Evolutionary conservation across 2,888 invertebrate genomes (phyloP), one percentile per base, ranked within the genome.

Genomic region (Odontocolon sp.): DNA sequence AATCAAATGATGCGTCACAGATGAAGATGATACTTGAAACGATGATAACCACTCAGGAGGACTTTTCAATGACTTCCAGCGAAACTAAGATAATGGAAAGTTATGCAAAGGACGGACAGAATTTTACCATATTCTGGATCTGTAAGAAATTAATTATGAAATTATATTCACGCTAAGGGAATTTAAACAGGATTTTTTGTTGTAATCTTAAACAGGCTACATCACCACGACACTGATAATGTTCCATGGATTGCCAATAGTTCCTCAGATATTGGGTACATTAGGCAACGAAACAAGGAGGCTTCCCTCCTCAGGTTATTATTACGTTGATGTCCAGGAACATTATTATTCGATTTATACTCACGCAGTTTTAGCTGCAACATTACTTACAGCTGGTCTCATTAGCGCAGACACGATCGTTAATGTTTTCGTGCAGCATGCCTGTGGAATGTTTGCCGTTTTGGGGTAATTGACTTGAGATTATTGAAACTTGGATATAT

Each of bases 361-460:
- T 2, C 59, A 59, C 6, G n/a, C 5, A 3, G 16, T 33, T 5
- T 6, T 47, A 1, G 23, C 42, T 0, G 18, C 16, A 11, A 23
- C 6, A 5, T n/a, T 73, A 5, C 26, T 67, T 1, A 8, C 14
- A 3, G 36, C 36, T 5, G 18, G 52, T 9, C 6, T 80, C 11
- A 36, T 80, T n/a, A 74, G 45, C 16, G 78, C 74, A 14, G 78
- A 81, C 50, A 66, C 71, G 23, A 57, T 80, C 63, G 67, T 78
- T 3, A 59, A 57, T 3, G 74, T 70, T 16, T 70, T 74, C 47
- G 45, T 78, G 5, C 72, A 78, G 64, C 80, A 80, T 28, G 74
- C 66, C 0, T 76, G 78, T 11, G 80, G 70, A 6, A 71, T 80
- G 40, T 78, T 78, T 16, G 45, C 70, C 1, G 52, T 57, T 14